Conservation (phyloP, 2,113 vertebrate species). For the Sitta europaea region DNA sequence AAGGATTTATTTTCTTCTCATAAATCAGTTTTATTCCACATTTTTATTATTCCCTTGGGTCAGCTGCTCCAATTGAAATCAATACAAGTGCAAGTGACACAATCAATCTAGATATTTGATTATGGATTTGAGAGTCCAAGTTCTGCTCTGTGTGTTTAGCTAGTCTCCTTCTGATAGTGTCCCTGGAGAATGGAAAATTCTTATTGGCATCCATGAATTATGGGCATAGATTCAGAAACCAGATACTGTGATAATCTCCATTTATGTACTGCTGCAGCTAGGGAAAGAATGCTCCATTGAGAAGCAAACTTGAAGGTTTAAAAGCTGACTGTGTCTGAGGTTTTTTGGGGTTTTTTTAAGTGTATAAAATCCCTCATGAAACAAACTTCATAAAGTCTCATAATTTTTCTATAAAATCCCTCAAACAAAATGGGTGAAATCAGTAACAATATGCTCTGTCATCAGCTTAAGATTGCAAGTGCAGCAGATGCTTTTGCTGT, state of each 20-base stretch:
- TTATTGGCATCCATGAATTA: conserved; percentile 72
- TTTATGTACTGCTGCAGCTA: conserved; percentile 38
- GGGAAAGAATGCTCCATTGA: not conserved
- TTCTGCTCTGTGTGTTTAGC: conserved; percentile 59
- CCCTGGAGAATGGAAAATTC: conserved; percentile 63
- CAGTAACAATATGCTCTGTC: not conserved
- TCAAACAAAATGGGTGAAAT: not conserved
- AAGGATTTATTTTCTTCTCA: conserved; percentile 81
- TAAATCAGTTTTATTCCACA: conserved; percentile 81
- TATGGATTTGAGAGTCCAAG: conserved; percentile 73
- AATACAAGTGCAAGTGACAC: conserved; percentile 81
- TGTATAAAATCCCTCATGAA: not conserved
- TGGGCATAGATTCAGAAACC: conserved; percentile 64
- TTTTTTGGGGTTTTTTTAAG: not conserved
- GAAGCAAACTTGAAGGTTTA: not conserved
- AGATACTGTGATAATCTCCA: conserved; percentile 66
- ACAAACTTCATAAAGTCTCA: not conserved
- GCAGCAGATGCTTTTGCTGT: not conserved
- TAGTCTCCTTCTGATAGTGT: conserved; percentile 69
- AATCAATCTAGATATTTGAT: conserved; percentile 88
- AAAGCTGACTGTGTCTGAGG: not conserved
- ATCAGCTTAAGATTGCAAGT: not conserved
- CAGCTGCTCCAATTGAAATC: conserved; percentile 81
- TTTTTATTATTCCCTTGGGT: conserved; percentile 80
- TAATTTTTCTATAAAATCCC: not conserved